These are phyloP conservation scores for Myoxocephalus aenaeus DNA, from an alignment of 2,797 vertebrate species.

Conservation along the genomic window DNA sequence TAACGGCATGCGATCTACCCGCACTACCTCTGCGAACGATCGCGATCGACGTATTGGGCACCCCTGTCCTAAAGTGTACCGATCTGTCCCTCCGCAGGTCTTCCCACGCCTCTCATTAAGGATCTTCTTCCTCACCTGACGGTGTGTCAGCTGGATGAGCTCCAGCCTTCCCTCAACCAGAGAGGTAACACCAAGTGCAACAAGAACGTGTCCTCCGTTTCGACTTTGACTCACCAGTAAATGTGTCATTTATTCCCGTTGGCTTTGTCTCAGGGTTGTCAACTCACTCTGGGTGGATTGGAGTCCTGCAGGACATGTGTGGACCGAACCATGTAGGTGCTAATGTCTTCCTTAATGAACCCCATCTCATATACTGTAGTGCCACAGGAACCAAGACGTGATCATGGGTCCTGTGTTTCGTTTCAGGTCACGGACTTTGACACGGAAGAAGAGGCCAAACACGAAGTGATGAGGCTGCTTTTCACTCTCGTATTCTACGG, in stretches of 20 bases:
- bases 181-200: constrained; percentile 83
- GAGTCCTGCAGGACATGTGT: constrained; percentile 87
- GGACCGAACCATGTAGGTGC: constrained; percentile 85
- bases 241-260: neutral
- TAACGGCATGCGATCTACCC: no score
- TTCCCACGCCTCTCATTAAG: constrained; percentile 88
- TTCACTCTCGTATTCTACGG: constrained; percentile 88
- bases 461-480: constrained; percentile 89
- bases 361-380: neutral
- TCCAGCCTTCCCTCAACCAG: constrained; percentile 85
- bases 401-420: constrained; percentile 8
- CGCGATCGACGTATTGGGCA: no score
- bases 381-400: neutral
- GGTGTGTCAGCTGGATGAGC: constrained; percentile 88
- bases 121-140: constrained; percentile 90
- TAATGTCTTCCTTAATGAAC: neutral
- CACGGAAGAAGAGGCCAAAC: constrained; percentile 82
- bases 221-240: neutral
- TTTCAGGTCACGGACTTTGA: constrained; percentile 60
- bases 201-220: neutral
- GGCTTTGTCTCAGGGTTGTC: constrained; percentile 88
- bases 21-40: no score
- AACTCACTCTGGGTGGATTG: constrained; percentile 86
- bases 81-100: constrained; percentile 71
- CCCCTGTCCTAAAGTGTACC: neutral